Evolutionary conservation across 2,113 vertebrate species (phyloP).

Genomic region (Geococcyx californianus): DNA sequence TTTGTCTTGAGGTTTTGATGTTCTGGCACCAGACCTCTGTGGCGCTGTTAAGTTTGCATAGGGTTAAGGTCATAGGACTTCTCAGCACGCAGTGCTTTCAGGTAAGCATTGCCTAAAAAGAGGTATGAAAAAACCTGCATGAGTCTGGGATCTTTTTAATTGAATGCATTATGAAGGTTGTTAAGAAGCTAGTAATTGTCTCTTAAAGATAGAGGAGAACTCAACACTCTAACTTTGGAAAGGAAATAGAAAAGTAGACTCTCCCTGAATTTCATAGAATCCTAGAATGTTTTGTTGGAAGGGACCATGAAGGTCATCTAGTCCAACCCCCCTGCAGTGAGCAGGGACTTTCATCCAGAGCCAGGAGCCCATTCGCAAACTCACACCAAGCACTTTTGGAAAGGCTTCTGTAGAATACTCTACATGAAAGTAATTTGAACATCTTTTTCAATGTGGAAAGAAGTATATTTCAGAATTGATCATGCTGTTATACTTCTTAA

Average conservation of each 20-base stretch:
- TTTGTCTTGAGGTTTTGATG: not conserved
- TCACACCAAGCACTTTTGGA: not conserved
- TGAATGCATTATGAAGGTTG: not conserved
- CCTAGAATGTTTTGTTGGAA: no score
- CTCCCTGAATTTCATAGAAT: not conserved
- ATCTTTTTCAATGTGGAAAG: not conserved
- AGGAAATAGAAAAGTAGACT: not conserved
- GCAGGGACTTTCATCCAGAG: not conserved
- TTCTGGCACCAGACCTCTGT: not conserved
- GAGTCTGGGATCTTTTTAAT: not conserved
- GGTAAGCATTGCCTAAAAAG: not conserved
- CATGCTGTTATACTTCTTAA: rapidly evolving
- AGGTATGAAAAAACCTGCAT: rapidly evolving
- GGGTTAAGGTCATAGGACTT: not conserved
- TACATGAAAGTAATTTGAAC: not conserved
- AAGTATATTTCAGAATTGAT: not conserved
- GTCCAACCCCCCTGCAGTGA: no score
- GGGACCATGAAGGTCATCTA: no score
- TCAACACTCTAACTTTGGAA: not conserved
- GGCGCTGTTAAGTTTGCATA: not conserved
- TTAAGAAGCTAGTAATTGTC: not conserved
- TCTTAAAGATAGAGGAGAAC: not conserved
- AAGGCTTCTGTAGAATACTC: not conserved
- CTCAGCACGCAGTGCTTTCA: not conserved
- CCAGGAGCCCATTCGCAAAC: not conserved